Percentiles rank a stretch among this genome's conserved stretches.
These are phyloP conservation scores for Caenorhabditis angaria DNA, from an alignment of 2,888 invertebrate species.

Conservation along the genomic window DNA sequence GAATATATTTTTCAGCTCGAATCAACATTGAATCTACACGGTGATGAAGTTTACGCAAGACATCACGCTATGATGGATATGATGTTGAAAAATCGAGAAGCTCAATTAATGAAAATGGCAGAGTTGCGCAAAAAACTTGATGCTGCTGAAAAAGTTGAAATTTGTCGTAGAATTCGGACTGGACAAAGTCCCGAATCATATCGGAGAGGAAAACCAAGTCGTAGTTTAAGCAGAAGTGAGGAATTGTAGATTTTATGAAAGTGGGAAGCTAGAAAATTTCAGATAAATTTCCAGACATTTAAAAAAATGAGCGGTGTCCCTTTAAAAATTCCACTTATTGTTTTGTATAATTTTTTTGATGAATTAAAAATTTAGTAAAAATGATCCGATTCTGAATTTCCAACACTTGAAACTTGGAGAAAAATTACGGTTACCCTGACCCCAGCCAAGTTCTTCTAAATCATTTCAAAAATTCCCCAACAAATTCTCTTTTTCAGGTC, in stretches of 20 bases:
- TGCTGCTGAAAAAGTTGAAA: constrained; percentile 68
- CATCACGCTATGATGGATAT: constrained; percentile 70
- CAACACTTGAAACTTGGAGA: no score
- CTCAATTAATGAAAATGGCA: constrained; percentile 63
- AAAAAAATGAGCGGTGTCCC: no score
- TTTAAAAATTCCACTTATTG: no score
- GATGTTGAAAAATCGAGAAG: constrained; percentile 67
- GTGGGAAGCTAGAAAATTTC: not conserved
- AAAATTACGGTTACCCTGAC: no score
- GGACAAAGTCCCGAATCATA: constrained; percentile 59
- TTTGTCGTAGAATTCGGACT: constrained; percentile 48
- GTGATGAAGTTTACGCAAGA: constrained; percentile 65
- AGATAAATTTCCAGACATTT: no score
- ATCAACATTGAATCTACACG: constrained; percentile 51
- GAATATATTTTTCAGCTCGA: constrained; percentile 36
- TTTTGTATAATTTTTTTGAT: no score
- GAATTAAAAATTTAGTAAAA: constrained; percentile 5
- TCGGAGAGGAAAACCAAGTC: constrained; percentile 50
- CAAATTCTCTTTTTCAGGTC: constrained; percentile 26
- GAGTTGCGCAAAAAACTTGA: constrained; percentile 68
- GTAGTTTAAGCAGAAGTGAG: constrained; percentile 56
- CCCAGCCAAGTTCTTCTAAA: no score
- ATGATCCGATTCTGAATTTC: no score
- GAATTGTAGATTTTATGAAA: not conserved
- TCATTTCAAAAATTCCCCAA: no score